A percentile compares a stretch with the other conserved stretches of the same genome.
Evolutionary conservation across 2,888 invertebrate species (phyloP).

Genomic region (Eudemis profundana): DNA sequence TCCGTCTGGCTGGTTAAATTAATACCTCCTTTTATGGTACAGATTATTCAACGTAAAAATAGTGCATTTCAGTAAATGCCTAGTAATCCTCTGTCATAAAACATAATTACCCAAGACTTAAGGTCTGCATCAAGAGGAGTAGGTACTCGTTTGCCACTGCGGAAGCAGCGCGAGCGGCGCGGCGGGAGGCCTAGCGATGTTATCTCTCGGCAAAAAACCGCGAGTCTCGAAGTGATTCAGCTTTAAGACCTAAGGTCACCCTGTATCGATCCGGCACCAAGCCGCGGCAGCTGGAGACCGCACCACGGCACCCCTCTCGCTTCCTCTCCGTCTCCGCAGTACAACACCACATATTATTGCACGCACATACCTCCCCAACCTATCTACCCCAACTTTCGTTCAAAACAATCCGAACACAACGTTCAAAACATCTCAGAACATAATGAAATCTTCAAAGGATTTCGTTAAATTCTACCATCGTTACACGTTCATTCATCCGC

Average conservation of each 20-base stretch:
- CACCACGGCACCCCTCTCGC: conserved; percentile 59
- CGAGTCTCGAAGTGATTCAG: conserved; percentile 56
- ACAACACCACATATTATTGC: conserved; percentile 44
- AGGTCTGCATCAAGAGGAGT: conserved; percentile 1
- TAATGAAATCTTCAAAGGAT: background rate
- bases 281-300: conserved; percentile 69
- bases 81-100: background rate
- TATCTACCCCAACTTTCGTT: conserved; percentile 5
- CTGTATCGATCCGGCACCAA: conserved; percentile 68
- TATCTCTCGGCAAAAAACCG: conserved; percentile 51
- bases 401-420: conserved; percentile 8
- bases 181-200: conserved; percentile 36
- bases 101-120: conserved; percentile 8
- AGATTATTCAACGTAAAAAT: too few relatives aligned
- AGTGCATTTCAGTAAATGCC: too few relatives aligned
- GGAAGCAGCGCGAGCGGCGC: conserved; percentile 46
- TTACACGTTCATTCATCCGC: conserved; percentile 34
- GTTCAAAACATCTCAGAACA: conserved; percentile 10
- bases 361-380: conserved; percentile 20
- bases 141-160: background rate
- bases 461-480: conserved; percentile 20
- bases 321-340: conserved; percentile 51
- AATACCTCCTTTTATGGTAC: too few relatives aligned
- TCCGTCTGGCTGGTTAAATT: too few relatives aligned
- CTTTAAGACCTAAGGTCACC: conserved; percentile 71